Percentiles rank a stretch among this genome's conserved stretches.
Conservation (phyloP, 2,888 invertebrate genomes). For the Eupithecia inturbata region DNA sequence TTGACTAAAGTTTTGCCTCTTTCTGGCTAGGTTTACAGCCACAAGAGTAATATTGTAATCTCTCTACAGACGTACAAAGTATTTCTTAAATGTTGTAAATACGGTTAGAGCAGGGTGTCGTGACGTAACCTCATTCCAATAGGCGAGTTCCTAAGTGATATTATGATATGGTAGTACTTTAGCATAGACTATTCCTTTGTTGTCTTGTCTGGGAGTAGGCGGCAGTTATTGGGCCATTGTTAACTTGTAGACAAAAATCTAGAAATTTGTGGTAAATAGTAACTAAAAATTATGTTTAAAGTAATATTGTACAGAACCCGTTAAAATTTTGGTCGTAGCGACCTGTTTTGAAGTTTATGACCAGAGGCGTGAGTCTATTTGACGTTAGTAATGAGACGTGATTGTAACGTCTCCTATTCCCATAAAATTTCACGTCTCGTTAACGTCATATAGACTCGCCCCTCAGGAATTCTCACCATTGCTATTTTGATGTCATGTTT, state of each 20-base stretch:
- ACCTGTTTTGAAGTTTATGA: too few species aligned
- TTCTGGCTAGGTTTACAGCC: slow-evolving; percentile 5
- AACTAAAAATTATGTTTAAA: not conserved
- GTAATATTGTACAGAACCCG: not conserved
- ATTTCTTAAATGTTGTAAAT: slow-evolving; percentile 48
- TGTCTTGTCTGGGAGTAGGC: slow-evolving; percentile 26
- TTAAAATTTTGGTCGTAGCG: not conserved
- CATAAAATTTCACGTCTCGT: too few species aligned
- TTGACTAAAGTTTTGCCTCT: not conserved
- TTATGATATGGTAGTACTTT: slow-evolving; percentile 49
- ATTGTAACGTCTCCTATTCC: too few species aligned
- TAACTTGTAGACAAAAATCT: not conserved
- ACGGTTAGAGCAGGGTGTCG: slow-evolving; percentile 61
- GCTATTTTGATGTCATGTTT: not conserved
- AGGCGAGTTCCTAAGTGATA: slow-evolving; percentile 62
- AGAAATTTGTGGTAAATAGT: not conserved
- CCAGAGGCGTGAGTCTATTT: too few species aligned
- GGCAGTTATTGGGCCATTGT: not conserved
- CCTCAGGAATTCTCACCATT: not conserved
- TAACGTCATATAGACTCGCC: too few species aligned
- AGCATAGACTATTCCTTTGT: slow-evolving; percentile 30
- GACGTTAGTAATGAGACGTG: too few species aligned
- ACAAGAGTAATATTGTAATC: slow-evolving; percentile 15
- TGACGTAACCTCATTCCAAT: slow-evolving; percentile 67
- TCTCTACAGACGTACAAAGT: slow-evolving; percentile 53